Evolutionary conservation across 2,888 invertebrate species (phyloP), one percentile per base, ranked within the genome.

Genomic region (Heliconius sara): DNA sequence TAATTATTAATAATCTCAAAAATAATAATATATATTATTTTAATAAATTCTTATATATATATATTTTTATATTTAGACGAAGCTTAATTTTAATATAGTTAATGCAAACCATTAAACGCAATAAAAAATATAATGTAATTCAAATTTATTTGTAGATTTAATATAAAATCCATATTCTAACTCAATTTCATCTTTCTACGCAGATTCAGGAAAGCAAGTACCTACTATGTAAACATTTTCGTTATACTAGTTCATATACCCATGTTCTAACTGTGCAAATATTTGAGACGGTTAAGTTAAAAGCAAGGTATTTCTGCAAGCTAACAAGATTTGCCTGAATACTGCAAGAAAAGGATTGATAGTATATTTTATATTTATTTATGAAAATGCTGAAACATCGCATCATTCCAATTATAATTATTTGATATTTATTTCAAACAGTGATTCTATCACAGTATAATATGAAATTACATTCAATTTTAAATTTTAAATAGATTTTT

Each of bases 171-270:
- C 9, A 34, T 19, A 66, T 7, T 10, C 0, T 30, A 9, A 19
- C 19, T 34, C 7, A 30, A 66, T 66, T 57, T 57, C 10, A n/a
- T 19, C 7, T 19, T 19, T 25, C 39, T 25, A 70, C 25, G 12
- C 3, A 43, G n/a, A 25, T 43, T 13, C 25, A 43, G 7, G 39
- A 39, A 39, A 34, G 34, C 22, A 22, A 4, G 16, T 57, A n/a
- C 57, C 57, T 67, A 68, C n/a, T 43, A 30, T 39, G 34, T 22
- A 39, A 39, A 68, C n/a, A 68, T 68, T 68, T 39, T 39, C 68
- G 43, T n/a, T n/a, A 39, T n/a, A 68, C n/a, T 68, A 39, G n/a
- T 43, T 70, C 43, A 47, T 25, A 70, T 16, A 70, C 43, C 12
- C 34, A 43, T 39, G n/a, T n/a, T 68, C 5, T 25, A 68, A 39